Evolutionary conservation across 2,113 vertebrate genomes (phyloP).

Genomic region (Regulus satrapa): DNA sequence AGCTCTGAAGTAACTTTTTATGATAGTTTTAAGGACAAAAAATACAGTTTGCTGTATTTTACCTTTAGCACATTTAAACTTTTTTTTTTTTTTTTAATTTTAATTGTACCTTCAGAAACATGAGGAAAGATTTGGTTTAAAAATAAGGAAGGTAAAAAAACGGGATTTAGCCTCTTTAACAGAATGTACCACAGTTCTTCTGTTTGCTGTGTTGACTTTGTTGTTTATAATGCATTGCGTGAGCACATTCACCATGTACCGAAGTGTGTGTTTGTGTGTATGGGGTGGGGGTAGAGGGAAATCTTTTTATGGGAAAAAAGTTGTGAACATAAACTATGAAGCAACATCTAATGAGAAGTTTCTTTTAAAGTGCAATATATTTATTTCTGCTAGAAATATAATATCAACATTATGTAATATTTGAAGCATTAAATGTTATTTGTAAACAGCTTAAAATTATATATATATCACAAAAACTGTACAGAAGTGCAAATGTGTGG

Average conservation of each 20-base stretch:
- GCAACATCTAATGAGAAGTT: slow-evolving; percentile 74
- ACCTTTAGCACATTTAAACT: slow-evolving; percentile 65
- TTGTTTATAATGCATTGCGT: slow-evolving; percentile 65
- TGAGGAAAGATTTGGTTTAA: slow-evolving; percentile 29
- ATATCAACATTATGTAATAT: slow-evolving; percentile 88
- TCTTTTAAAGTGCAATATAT: slow-evolving; percentile 99
- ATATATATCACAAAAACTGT: slow-evolving; percentile 76
- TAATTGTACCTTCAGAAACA: slow-evolving; percentile 41
- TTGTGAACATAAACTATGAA: slow-evolving; percentile 74
- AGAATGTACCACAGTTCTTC: slow-evolving; percentile 61
- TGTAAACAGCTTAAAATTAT: slow-evolving; percentile 93
- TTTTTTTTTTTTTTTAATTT: not conserved
- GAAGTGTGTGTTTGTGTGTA: slow-evolving; percentile 63
- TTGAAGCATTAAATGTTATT: slow-evolving; percentile 88
- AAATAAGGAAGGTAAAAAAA: slow-evolving; percentile 43
- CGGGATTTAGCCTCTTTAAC: slow-evolving; percentile 62
- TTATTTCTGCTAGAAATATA: slow-evolving; percentile 97
- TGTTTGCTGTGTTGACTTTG: slow-evolving; percentile 77
- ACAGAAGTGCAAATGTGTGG: slow-evolving; percentile 76
- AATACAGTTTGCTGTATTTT: slow-evolving; percentile 75
- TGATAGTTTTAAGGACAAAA: slow-evolving; percentile 68
- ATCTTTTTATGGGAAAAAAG: slow-evolving; percentile 76
- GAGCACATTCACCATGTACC: slow-evolving; percentile 73
- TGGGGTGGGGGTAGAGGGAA: slow-evolving; percentile 52
- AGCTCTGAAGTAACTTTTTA: slow-evolving; percentile 26